Evolutionary conservation across 1,140 invertebrate species (phyloP).

Genomic region (Zaprionus ornatus): DNA sequence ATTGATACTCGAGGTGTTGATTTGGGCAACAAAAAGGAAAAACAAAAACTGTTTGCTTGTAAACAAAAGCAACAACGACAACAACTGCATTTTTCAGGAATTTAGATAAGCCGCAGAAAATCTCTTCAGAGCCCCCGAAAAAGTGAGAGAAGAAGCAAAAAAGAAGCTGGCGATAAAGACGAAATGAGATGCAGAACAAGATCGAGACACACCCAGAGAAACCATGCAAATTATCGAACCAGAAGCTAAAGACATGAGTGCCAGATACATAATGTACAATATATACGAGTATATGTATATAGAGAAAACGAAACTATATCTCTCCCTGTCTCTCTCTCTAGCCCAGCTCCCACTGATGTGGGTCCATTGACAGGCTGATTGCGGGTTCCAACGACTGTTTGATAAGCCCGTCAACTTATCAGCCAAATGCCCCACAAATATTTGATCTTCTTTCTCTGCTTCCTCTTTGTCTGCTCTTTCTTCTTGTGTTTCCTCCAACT

Average conservation of each 20-base stretch:
- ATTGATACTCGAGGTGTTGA: constrained; percentile 81
- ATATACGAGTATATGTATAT: constrained; percentile 9
- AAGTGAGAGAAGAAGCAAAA: constrained; percentile 19
- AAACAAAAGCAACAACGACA: constrained; percentile 66
- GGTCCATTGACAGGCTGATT: constrained; percentile 54
- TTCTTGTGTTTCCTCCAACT: neutral
- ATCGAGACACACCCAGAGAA: constrained; percentile 15
- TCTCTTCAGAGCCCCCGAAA: constrained; percentile 40
- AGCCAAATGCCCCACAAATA: constrained; percentile 56
- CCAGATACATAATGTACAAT: neutral
- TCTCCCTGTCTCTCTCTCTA: constrained; percentile 12
- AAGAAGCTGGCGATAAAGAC: constrained; percentile 23
- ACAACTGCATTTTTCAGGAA: constrained; percentile 75
- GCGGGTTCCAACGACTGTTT: constrained; percentile 42
- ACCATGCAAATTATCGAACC: constrained; percentile 18
- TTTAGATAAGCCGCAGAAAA: constrained; percentile 73
- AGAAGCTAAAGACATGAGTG: neutral
- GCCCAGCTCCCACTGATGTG: constrained; percentile 43
- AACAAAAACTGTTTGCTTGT: constrained; percentile 76
- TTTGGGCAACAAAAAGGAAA: constrained; percentile 70
- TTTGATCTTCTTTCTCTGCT: constrained; percentile 52
- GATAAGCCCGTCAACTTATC: constrained; percentile 65
- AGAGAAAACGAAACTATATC: constrained; percentile 21
- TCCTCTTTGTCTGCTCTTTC: constrained; percentile 7
- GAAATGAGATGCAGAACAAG: constrained; percentile 7